Conservation (phyloP, 2,113 vertebrate genomes). For the Diadophis punctatus region DNA sequence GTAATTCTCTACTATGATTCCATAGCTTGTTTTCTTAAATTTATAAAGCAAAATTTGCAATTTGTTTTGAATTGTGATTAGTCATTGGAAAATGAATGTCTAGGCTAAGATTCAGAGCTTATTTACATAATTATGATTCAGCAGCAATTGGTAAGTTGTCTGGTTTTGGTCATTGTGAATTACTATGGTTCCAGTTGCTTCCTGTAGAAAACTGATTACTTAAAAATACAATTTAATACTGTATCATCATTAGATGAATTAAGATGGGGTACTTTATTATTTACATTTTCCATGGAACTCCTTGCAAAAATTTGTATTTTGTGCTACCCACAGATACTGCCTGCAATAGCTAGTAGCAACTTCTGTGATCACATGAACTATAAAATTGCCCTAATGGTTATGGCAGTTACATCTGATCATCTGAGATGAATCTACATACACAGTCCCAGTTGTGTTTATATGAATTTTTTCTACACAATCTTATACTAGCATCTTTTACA, state of each 20-base stretch:
- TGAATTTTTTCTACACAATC: not conserved
- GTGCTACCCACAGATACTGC: not conserved
- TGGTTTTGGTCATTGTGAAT: not conserved
- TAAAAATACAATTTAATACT: not conserved
- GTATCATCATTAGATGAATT: not conserved
- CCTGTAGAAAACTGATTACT: not conserved
- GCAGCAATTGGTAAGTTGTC: not conserved
- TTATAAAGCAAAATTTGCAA: not conserved
- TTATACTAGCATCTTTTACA: not conserved
- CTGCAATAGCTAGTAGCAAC: not conserved
- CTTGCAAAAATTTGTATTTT: not conserved
- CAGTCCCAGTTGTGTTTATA: not conserved
- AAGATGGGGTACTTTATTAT: not conserved
- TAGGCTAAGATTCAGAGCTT: not conserved
- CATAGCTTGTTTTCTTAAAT: not conserved
- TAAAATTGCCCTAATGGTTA: not conserved
- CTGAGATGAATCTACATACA: not conserved
- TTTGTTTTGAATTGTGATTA: not conserved
- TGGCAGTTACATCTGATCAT: not conserved
- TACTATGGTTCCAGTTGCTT: not conserved
- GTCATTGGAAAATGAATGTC: not conserved
- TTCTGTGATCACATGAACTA: not conserved
- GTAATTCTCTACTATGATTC: not conserved
- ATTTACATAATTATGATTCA: not conserved
- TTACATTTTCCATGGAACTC: not conserved